Percentiles rank a stretch among this genome's conserved stretches.
Evolutionary conservation across 2,888 invertebrate species (phyloP).

Genomic region (Ametastegia equiseti): DNA sequence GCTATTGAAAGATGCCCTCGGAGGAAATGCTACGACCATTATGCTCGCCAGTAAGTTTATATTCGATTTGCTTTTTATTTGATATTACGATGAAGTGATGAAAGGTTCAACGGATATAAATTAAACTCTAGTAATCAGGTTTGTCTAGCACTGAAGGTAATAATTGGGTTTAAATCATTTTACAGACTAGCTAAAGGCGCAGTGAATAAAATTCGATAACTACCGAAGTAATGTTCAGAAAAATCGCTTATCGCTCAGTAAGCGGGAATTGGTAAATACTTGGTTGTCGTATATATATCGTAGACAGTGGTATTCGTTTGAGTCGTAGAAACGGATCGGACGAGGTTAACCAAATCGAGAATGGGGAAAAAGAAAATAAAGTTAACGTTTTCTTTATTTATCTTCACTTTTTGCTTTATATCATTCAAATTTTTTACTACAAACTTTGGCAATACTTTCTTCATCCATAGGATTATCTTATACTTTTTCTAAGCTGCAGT

Average conservation of each 20-base stretch:
- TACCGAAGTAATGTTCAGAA: not conserved
- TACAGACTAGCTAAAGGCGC: constrained; percentile 73
- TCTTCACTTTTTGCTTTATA: not conserved
- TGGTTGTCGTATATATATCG: not conserved
- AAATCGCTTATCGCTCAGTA: constrained; percentile 11
- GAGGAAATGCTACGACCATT: constrained; percentile 87
- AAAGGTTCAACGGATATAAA: not conserved
- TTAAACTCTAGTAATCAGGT: constrained; percentile 38
- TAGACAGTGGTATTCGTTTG: not conserved
- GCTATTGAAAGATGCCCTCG: constrained; percentile 89
- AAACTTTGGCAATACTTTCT: not conserved
- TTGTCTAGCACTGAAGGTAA: constrained; percentile 54
- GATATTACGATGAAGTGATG: not conserved
- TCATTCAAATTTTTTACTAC: not conserved
- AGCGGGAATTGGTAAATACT: constrained; percentile 65
- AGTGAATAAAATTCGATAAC: constrained; percentile 67
- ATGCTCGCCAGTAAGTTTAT: constrained; percentile 87
- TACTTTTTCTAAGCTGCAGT: not conserved
- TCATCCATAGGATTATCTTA: not conserved
- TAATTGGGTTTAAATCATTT: constrained; percentile 69
- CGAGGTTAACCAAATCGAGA: not conserved
- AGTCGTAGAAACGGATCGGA: not conserved
- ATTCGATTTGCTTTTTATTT: too few relatives aligned
- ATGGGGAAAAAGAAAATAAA: not conserved
- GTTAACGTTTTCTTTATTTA: not conserved